Percentiles rank a stretch among this genome's conserved stretches.
Conservation (phyloP, 2,113 vertebrate species). For the Halichoeres trimaculatus region DNA sequence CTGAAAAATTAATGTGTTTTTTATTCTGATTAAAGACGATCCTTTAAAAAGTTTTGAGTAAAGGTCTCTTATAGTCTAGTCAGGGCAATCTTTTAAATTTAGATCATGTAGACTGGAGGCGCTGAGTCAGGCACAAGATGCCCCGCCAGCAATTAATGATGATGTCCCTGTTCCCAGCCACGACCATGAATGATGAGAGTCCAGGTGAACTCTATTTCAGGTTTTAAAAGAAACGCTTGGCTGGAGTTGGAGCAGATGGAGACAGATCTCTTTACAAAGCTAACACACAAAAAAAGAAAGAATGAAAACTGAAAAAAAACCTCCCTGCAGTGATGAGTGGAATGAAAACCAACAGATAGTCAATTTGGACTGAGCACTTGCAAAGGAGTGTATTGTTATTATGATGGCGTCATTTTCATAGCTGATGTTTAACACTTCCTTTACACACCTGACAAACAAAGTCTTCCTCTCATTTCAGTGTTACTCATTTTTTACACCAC, state of each 20-base stretch:
- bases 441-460: neutral
- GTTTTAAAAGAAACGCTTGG: conserved; percentile 29
- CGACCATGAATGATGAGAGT: conserved; percentile 35
- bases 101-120: conserved; percentile 30
- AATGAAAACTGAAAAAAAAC: conserved; percentile 1
- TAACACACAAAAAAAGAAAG: neutral
- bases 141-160: conserved; percentile 53
- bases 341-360: neutral
- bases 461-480: too few species aligned
- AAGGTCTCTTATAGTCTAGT: conserved; percentile 8
- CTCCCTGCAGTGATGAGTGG: conserved; percentile 1
- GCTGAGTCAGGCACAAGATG: conserved; percentile 65
- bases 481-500: too few species aligned
- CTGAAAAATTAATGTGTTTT: neutral
- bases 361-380: conserved; percentile 1
- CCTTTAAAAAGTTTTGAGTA: conserved; percentile 5
- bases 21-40: neutral
- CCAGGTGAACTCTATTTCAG: conserved; percentile 50
- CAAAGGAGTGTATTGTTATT: neutral
- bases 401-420: neutral
- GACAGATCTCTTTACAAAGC: conserved; percentile 28
- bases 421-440: neutral
- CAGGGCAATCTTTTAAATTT: conserved; percentile 36
- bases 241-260: conserved; percentile 16
- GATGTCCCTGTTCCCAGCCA: conserved; percentile 23